phyloP scores from a whole-genome alignment of 2,888 invertebrate species.

The Meliscaeva auricollis region DNA sequence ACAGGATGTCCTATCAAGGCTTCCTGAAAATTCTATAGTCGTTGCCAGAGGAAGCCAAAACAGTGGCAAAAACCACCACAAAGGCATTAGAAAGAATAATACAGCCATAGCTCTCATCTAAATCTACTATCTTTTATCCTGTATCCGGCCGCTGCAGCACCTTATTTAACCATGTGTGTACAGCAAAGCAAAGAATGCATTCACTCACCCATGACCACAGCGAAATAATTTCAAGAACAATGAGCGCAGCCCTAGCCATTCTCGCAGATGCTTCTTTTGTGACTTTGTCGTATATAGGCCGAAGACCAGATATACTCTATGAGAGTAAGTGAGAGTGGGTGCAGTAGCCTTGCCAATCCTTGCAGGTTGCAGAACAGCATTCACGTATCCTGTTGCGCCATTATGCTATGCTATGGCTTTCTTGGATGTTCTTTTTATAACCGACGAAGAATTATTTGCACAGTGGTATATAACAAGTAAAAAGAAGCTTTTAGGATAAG shows the following conservation, averaged over 20 bases:
- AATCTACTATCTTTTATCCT: slow-evolving; percentile 49
- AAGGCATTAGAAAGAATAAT: slow-evolving; percentile 69
- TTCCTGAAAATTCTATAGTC: slow-evolving; percentile 27
- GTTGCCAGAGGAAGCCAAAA: slow-evolving; percentile 32
- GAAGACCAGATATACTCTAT: slow-evolving; percentile 20
- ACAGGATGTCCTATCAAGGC: slow-evolving; percentile 48
- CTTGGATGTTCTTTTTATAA: slow-evolving; percentile 22
- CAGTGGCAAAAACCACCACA: slow-evolving; percentile 41
- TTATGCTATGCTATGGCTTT: slow-evolving; percentile 39
- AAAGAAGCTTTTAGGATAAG: slow-evolving; percentile 35
- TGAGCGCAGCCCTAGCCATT: slow-evolving; percentile 37
- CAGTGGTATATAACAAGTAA: slow-evolving; percentile 8
- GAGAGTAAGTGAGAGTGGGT: neutral
- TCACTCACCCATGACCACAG: slow-evolving; percentile 41
- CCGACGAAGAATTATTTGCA: slow-evolving; percentile 54
- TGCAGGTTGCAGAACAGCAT: slow-evolving; percentile 17
- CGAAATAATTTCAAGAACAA: slow-evolving; percentile 62
- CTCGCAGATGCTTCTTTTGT: slow-evolving; percentile 69
- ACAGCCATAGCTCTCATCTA: slow-evolving; percentile 52
- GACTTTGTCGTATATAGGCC: slow-evolving; percentile 69
- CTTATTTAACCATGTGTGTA: slow-evolving; percentile 33
- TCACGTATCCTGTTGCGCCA: slow-evolving; percentile 58
- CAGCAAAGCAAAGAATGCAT: slow-evolving; percentile 31
- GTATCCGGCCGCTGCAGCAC: slow-evolving; percentile 46
- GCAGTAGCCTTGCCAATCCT: neutral